Evolutionary conservation across 2,888 invertebrate species (phyloP), one percentile per base, ranked within the genome.

Genomic region (Boloria selene): DNA sequence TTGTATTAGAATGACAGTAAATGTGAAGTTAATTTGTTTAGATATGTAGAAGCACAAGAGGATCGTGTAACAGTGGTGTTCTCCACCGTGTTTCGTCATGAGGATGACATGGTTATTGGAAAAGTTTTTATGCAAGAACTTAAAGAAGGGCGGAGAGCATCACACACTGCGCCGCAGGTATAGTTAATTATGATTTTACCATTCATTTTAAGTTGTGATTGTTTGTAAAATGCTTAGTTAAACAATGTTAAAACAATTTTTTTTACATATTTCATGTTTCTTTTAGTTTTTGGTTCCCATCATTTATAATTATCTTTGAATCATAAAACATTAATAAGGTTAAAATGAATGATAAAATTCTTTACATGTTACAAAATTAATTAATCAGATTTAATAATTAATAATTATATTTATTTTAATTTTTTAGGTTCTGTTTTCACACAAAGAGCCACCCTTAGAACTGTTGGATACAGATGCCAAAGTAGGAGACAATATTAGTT

Each of bases 41-140:
- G 98, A 93, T 99, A 99, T 87, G 98, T 99, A 73, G 98, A 99
- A 90, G 99, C 99, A 69, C 98, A 98, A 91, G 95, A 97, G 70
- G 99, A 99, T 93, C 94, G 99, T 79, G 99, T 99, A 70, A 99
- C 99, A 17, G 99, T 99, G 72, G 98, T 99, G 72, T 99, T 99
- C 93, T 98, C 98, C 79, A 99, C 99, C 74, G 96, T 99, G 83
- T 99, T 99, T 92, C 97, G 98, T 80, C 99, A 99, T 86, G 98
- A 98, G 83, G 98, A 99, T 86, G 99, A 99, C 88, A 96, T 99
- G 81, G 96, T 99, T 64, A 97, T 99, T 86, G 99, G 99, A 65
- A 99, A 99, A 93, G 98, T 99, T 77, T 99, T 99, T 93, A 97
- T 99, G 96, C 99, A 99, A 93, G 99, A 99, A 92, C 96, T 99